Evolutionary conservation across 2,113 vertebrate genomes (phyloP), one percentile per base, ranked within the genome.

Genomic region (Atherinomorus stipes): DNA sequence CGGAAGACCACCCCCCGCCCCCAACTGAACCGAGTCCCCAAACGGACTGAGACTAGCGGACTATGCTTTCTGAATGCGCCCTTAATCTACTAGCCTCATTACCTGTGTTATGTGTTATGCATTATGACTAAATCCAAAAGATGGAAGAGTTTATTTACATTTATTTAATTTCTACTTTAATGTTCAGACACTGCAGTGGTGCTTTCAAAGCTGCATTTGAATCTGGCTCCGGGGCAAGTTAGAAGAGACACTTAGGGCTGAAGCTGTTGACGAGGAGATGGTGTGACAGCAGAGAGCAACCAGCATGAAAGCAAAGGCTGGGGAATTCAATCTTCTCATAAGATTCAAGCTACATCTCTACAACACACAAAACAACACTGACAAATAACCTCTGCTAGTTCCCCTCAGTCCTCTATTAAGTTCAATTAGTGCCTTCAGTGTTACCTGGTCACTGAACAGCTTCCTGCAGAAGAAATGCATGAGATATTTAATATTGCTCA

Each of bases 281-380:
- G 47, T 47, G 67, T 79, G 86, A 87, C 80, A 84, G 60, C 56
- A 47, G 63, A 54, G 64, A 70, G 74, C 45, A 34, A 26, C 69
- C 15, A 19, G 45, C 51, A 71, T 79, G 53, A 82, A 83, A 74
- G 77, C 70, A 71, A 79, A 62, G 37, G 21, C n/a, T 42, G 57
- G 56, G 28, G 38, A 59, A 38, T 38, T 80, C 47, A 63, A 40
- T 78, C 70, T 25, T 49, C 1, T 13, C 40, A 50, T 53, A 84
- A 82, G 61, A 84, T 69, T 75, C 65, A 2, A 12, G 56, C 62
- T 65, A 64, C 18, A 72, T 71, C 64, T 66, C 42, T 72, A 51
- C 67, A 38, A 49, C 37, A n/a, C 56, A 74, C 68, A 44, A 69
- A n/a, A n/a, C n/a, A n/a, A 58, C 25, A 50, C 18, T 28, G 34